Evolutionary conservation across 2,888 invertebrate species (phyloP), one percentile per base, ranked within the genome.

Genomic region (Epistrophe grossulariae): DNA sequence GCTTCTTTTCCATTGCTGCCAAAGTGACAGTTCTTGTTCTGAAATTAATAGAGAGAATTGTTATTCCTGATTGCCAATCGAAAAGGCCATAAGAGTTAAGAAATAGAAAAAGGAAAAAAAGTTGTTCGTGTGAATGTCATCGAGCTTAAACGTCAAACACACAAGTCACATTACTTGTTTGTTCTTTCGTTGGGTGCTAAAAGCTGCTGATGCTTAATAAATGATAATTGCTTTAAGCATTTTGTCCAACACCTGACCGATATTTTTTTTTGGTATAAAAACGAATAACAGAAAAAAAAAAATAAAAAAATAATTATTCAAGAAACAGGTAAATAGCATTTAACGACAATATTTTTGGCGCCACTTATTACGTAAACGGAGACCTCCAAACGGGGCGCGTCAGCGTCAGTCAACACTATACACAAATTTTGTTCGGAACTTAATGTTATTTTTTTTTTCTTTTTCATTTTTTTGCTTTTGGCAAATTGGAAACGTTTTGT

Each of bases 281-380:
- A 82, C 52, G 55, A 62, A 35, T 35, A 19, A 50, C 31, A 28
- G n/a, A 15, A 50, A 50, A 17, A 66, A 11, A 31, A 11, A 43
- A 76, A 76, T n/a, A 48, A 79, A 59, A 40, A 55, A 50, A 57
- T 15, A 73, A 45, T 35, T 50, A 66, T 17, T 57, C 50, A 24
- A 19, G 13, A 72, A 72, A 60, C 77, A 73, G 73, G 74, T 70
- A 70, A 70, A 78, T 70, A 84, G 71, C 68, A 59, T 87, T 87
- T 76, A 87, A 79, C 59, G 85, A 66, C 82, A 84, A 88, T 88
- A 88, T 80, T 88, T 88, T 88, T 80, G 88, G 88, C 88, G 88
- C 88, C 88, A 88, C 84, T 70, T 74, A 35, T 88, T 88, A 84
- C 88, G 84, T 88, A 88, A 88, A 79, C 72, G 50, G 57, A 81